A percentile compares a stretch with the other conserved stretches of the same genome.
Conservation (phyloP, 2,888 invertebrate genomes). For the Bellardia bayeri region DNA sequence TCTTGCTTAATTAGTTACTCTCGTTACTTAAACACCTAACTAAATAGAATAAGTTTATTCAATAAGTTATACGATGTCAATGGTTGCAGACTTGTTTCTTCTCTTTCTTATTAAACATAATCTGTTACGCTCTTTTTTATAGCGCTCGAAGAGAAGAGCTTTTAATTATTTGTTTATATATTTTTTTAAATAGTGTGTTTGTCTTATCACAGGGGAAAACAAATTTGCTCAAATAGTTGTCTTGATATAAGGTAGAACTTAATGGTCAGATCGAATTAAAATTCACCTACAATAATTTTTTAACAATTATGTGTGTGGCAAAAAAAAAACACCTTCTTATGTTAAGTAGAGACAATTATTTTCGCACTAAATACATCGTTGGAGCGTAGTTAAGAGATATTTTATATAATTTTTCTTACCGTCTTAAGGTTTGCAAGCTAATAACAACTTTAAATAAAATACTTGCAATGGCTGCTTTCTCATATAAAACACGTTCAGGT, state of each 20-base stretch:
- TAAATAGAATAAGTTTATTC: not conserved
- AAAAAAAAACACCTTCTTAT: too few relatives aligned
- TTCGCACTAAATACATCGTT: too few relatives aligned
- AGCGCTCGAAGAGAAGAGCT: not conserved
- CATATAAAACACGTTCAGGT: too few relatives aligned
- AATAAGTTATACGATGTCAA: not conserved
- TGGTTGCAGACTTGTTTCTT: not conserved
- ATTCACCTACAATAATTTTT: too few relatives aligned
- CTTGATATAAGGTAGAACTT: not conserved
- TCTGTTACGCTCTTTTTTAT: not conserved
- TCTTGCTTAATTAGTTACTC: not conserved
- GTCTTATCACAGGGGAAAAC: constrained; percentile 21
- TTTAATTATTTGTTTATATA: constrained; percentile 18
- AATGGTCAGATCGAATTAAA: too few relatives aligned
- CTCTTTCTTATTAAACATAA: not conserved
- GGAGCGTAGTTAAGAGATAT: too few relatives aligned
- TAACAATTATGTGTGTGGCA: too few relatives aligned
- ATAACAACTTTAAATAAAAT: too few relatives aligned
- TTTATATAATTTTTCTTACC: too few relatives aligned
- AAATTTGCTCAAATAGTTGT: not conserved
- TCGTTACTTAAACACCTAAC: not conserved
- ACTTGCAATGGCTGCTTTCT: too few relatives aligned
- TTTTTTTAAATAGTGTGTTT: not conserved
- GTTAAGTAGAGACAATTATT: too few relatives aligned
- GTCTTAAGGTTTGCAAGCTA: too few relatives aligned